Evolutionary conservation across 2,113 vertebrate genomes (phyloP).

Genomic region (Etheostoma spectabile): DNA sequence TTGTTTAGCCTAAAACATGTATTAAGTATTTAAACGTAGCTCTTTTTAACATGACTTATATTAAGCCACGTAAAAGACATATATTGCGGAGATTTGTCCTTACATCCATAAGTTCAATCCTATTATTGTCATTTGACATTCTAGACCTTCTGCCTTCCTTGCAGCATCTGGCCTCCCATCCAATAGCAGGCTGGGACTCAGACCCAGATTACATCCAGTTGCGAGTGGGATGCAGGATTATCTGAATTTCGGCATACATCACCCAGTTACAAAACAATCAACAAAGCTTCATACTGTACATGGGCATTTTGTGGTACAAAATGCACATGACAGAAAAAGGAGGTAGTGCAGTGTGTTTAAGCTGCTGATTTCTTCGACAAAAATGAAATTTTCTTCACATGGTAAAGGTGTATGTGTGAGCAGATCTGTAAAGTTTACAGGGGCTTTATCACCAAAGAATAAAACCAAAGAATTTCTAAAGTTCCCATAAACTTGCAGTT

Average conservation of each 20-base stretch:
- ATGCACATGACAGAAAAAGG: background rate
- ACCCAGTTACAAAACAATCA: constrained; percentile 40
- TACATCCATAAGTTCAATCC: background rate
- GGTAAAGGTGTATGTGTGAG: background rate
- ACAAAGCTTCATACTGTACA: constrained; percentile 41
- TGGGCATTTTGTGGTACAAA: constrained; percentile 17
- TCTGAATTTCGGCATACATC: constrained; percentile 56
- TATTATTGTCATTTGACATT: constrained; percentile 15
- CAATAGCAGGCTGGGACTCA: constrained; percentile 46
- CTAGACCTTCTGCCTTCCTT: constrained; percentile 14
- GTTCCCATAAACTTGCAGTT: background rate
- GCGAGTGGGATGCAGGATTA: constrained; percentile 63
- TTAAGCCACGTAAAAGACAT: background rate
- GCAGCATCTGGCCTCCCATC: constrained; percentile 52
- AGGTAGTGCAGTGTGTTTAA: constrained; percentile 1
- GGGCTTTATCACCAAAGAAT: background rate
- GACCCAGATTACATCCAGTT: constrained; percentile 65
- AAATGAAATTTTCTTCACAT: background rate
- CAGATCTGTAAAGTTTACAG: background rate
- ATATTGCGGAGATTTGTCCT: background rate
- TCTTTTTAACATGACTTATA: background rate
- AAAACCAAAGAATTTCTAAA: background rate
- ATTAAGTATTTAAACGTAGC: background rate
- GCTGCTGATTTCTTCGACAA: background rate
- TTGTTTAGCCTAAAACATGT: background rate